These are phyloP conservation scores for Dolichopus griseipennis DNA, from an alignment of 2,888 invertebrate species.

Conservation along the genomic window DNA sequence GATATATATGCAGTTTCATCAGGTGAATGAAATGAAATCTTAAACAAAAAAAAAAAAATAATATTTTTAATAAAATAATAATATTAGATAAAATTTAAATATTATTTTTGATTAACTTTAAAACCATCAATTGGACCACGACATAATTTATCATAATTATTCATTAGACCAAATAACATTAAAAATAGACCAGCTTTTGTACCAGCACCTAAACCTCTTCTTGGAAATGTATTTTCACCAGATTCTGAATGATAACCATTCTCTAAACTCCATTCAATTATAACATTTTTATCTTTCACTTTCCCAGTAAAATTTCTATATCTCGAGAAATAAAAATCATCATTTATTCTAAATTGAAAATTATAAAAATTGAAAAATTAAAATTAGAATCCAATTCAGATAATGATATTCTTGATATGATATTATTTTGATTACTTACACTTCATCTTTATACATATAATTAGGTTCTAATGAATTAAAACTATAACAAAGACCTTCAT, in stretches of 20 bases:
- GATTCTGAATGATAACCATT: constrained; percentile 49
- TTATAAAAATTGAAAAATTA: constrained; percentile 20
- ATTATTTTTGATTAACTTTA: constrained; percentile 45
- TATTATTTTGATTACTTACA: constrained; percentile 12
- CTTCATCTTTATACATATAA: constrained; percentile 36
- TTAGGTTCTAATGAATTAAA: constrained; percentile 35
- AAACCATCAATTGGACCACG: constrained; percentile 65
- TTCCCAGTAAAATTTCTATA: constrained; percentile 28
- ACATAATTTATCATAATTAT: constrained; percentile 61
- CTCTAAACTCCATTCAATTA: constrained; percentile 53
- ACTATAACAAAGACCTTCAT: constrained; percentile 40
- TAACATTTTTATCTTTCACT: constrained; percentile 35
- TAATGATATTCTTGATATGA: background rate
- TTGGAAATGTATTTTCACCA: constrained; percentile 55
- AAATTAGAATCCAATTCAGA: background rate
- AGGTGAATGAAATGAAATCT: constrained; percentile 60
- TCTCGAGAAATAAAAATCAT: constrained; percentile 14
- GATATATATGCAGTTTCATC: constrained; percentile 59
- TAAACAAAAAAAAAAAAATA: constrained; percentile 22
- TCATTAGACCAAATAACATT: constrained; percentile 50
- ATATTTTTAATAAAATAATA: too few species aligned
- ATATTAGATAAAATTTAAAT: too few species aligned
- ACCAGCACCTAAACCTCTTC: constrained; percentile 57
- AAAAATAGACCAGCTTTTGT: constrained; percentile 56
- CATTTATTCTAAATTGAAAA: constrained; percentile 27